Base-by-base conservation (phyloP, 2,113 vertebrate genomes). In the Rhombomys opimus region DNA sequence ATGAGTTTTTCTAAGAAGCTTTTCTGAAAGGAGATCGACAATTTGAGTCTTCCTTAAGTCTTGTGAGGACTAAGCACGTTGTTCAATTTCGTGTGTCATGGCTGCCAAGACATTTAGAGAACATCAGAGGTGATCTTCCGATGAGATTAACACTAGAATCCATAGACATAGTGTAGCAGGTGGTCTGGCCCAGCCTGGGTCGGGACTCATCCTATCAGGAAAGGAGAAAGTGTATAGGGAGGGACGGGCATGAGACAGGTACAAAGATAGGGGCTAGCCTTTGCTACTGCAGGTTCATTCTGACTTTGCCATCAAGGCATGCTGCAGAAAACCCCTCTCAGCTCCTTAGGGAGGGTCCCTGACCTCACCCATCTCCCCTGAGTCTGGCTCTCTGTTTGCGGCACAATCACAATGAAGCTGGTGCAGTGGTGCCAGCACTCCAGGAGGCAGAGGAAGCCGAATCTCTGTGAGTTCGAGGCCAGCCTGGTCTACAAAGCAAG, bases 241-340 rank as follows among this genome's bases (percentile, higher is more conserved):
- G 1, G 14, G 23, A 3, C 41, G 10, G 15, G 18, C 38, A 4
- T 25, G n/a, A 52, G 13, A 13, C 17, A 1, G 1, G 61, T 1
- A 7, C n/a, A 54, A 13, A 65, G 82, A 11, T 25, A 85, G 61
- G 25, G 14, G 38, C 15, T 7, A 85, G 38, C 38, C 38, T 85
- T 38, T 85, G 38, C 27, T 27, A 46, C 4, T 3, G 35, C 32
- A 6, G 52, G 7, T 25, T 38, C 23, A 23, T 78, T 61, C 61
- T 17, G 25, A 81, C 1, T 32, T n/a, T 4, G 7, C 72, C 73
- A 72, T 0, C 0, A 61, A 68, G n/a, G 32, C 32, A 50, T 7
- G 0, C n/a, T 5, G 30, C 38, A 11, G 17, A 59, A 54, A 5
- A 23, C 0, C 54, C 10, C 1, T 11, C 10, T 32, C 67, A 22